Evolutionary conservation across 2,888 invertebrate genomes (phyloP).

Genomic region (Elegia similella): DNA sequence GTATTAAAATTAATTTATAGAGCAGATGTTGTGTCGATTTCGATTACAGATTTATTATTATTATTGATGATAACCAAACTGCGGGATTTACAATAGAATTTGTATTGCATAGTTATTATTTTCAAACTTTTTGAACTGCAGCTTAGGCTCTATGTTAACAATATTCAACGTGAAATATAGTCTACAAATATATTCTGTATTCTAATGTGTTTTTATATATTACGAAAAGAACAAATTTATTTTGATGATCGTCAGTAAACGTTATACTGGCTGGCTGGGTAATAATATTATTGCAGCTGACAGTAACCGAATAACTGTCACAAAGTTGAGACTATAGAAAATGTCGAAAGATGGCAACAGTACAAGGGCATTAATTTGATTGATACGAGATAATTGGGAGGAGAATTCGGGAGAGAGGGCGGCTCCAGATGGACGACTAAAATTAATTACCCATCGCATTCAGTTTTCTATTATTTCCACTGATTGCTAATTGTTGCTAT

Average conservation of each 20-base stretch:
- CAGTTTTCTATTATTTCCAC: conserved; percentile 39
- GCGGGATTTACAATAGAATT: too few relatives aligned
- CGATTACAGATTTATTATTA: neutral
- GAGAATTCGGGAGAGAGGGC: conserved; percentile 35
- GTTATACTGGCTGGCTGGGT: neutral
- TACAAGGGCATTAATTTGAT: conserved; percentile 40
- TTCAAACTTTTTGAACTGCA: too few relatives aligned
- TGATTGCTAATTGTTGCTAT: conserved; percentile 29
- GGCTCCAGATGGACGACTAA: conserved; percentile 43
- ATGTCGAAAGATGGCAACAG: conserved; percentile 25
- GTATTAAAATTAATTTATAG: conserved; percentile 23
- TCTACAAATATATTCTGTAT: too few relatives aligned
- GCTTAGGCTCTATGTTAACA: too few relatives aligned
- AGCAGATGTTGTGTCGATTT: conserved; percentile 15
- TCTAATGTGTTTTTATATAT: neutral
- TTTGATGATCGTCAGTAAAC: neutral
- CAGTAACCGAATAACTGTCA: conserved; percentile 17
- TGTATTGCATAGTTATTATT: too few relatives aligned
- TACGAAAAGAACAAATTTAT: too few relatives aligned
- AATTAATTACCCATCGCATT: conserved; percentile 47
- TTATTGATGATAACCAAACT: too few relatives aligned
- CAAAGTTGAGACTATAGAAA: conserved; percentile 22
- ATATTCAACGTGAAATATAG: too few relatives aligned
- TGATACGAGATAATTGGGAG: conserved; percentile 48
- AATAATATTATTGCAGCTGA: conserved; percentile 4